A percentile compares a stretch with the other conserved stretches of the same genome.
phyloP scores from a whole-genome alignment of 2,113 vertebrate species.

The Pluvianellus socialis region DNA sequence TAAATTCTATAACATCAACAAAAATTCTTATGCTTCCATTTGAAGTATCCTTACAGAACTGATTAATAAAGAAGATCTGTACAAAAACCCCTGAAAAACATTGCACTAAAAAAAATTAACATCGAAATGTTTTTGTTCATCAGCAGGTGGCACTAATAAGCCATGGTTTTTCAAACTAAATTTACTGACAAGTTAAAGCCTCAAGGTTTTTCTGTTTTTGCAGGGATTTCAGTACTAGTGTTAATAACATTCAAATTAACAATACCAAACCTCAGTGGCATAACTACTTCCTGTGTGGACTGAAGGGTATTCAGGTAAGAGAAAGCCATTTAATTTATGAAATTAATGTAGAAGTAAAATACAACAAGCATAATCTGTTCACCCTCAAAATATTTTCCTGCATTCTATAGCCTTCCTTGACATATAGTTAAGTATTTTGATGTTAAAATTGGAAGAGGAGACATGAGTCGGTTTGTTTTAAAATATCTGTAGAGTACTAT shows the following conservation, averaged over 20 bases:
- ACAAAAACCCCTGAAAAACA: background rate
- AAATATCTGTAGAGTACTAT: background rate
- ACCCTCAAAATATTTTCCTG: background rate
- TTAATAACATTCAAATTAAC: slow-evolving; percentile 85
- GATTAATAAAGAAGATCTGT: background rate
- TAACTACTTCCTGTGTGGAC: slow-evolving; percentile 97
- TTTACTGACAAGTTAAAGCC: background rate
- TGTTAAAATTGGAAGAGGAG: background rate
- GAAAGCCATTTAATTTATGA: background rate
- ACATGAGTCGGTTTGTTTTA: background rate
- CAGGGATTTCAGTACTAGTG: slow-evolving; percentile 85
- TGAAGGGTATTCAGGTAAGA: slow-evolving; percentile 95
- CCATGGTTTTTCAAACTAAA: background rate
- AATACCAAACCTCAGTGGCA: slow-evolving; percentile 89
- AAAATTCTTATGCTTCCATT: background rate
- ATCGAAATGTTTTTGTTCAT: background rate
- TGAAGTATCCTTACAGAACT: background rate
- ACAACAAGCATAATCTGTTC: background rate
- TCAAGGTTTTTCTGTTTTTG: slow-evolving; percentile 64
- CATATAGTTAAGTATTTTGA: background rate
- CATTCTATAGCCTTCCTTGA: background rate
- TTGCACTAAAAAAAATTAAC: background rate
- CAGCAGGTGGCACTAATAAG: slow-evolving; percentile 78
- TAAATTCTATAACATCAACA: background rate
- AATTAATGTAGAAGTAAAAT: background rate